These are phyloP conservation scores for Nematostella vectensis DNA, from an alignment of 92 coral and sea anemone genomes.

Conservation along the genomic window DNA sequence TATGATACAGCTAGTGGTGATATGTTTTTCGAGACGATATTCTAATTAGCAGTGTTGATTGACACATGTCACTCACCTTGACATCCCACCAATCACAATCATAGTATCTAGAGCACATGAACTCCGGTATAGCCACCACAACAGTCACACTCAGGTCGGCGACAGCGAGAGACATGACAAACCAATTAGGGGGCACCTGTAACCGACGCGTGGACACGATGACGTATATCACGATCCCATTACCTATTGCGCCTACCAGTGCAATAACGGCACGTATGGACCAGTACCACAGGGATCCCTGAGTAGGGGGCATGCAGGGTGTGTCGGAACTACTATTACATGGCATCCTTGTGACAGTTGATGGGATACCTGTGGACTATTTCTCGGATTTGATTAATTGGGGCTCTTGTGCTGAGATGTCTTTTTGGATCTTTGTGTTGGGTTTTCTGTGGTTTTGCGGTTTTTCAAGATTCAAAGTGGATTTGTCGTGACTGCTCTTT, in stretches of 20 bases:
- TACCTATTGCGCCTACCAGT: conserved; percentile 23
- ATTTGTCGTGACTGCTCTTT: no score
- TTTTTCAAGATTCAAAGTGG: no score
- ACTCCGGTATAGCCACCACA: conserved; percentile 26
- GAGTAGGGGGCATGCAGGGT: conserved; percentile 24
- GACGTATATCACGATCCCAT: conserved; percentile 20
- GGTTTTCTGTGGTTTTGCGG: no score
- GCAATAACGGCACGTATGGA: conserved; percentile 11
- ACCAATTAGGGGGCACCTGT: conserved; percentile 26
- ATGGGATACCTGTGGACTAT: no score
- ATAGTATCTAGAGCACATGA: conserved; percentile 6
- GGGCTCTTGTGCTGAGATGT: no score
- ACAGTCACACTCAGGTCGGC: conserved; percentile 29
- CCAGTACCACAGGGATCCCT: conserved; percentile 23
- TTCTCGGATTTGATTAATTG: no score
- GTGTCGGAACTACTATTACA: no score
- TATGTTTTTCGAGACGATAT: no score
- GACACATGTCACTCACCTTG: conserved; percentile 1
- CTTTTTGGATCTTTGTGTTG: no score
- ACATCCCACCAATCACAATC: conserved; percentile 32
- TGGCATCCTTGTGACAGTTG: no score
- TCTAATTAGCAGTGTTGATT: no score
- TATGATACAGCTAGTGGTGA: no score
- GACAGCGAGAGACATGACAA: conserved; percentile 22
- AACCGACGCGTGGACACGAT: conserved; percentile 11